Evolutionary conservation across 2,888 invertebrate genomes (phyloP).

Genomic region (Troides aeacus): DNA sequence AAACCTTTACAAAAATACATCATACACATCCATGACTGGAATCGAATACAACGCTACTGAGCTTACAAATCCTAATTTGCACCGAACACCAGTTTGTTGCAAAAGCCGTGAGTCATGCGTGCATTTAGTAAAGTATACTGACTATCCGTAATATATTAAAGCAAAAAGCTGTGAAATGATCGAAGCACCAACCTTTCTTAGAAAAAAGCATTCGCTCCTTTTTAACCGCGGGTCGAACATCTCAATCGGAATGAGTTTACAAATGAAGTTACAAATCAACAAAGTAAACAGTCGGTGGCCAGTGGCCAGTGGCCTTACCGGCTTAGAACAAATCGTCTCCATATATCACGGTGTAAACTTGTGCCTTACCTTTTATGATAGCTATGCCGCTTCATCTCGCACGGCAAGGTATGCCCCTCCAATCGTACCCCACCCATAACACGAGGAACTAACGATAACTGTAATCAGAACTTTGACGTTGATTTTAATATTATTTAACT

Average conservation of each 20-base stretch:
- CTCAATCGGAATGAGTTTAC: slow-evolving; percentile 48
- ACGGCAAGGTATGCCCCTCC: slow-evolving; percentile 33
- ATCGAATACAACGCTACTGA: slow-evolving; percentile 17
- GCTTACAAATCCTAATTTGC: slow-evolving; percentile 24
- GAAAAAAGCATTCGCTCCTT: slow-evolving; percentile 8
- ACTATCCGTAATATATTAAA: neutral
- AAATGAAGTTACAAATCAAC: slow-evolving; percentile 57
- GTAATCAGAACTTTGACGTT: too few relatives aligned
- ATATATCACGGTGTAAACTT: slow-evolving; percentile 52
- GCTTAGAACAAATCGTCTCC: slow-evolving; percentile 57
- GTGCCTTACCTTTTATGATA: slow-evolving; percentile 58
- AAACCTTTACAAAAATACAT: slow-evolving; percentile 14
- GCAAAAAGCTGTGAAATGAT: neutral
- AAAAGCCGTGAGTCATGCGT: slow-evolving; percentile 8
- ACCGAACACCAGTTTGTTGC: slow-evolving; percentile 2
- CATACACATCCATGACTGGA: slow-evolving; percentile 23
- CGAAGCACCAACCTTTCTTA: slow-evolving; percentile 13
- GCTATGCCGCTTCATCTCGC: slow-evolving; percentile 48
- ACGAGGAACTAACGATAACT: neutral
- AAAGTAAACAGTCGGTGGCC: slow-evolving; percentile 51
- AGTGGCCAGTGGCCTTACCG: slow-evolving; percentile 36
- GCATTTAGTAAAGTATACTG: neutral
- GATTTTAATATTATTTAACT: too few relatives aligned
- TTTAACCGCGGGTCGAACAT: slow-evolving; percentile 39
- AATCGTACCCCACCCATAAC: slow-evolving; percentile 6